Conservation (phyloP, 1,140 invertebrate species). For the Sycophaga agraensis region DNA sequence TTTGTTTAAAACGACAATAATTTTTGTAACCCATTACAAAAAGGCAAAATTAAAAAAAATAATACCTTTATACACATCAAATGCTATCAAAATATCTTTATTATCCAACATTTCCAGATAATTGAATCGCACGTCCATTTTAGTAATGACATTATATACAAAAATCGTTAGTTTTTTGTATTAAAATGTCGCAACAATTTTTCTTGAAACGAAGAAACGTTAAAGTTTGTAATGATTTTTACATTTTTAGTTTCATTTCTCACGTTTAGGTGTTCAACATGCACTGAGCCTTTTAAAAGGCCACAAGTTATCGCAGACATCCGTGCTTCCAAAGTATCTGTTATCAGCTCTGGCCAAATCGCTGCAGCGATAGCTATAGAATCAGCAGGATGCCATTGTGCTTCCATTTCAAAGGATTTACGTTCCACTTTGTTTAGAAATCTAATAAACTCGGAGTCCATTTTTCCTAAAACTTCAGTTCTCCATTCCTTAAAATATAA, state of each 20-base stretch:
- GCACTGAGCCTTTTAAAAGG: constrained; percentile 25
- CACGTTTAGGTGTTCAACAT: constrained; percentile 18
- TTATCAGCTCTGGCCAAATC: constrained; percentile 43
- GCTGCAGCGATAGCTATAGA: constrained; percentile 37
- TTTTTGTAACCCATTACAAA: too few relatives aligned
- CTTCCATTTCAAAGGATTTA: constrained; percentile 17
- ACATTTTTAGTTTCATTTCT: constrained; percentile 22
- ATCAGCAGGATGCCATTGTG: constrained; percentile 43
- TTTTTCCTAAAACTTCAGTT: constrained; percentile 41
- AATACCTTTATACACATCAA: too few relatives aligned
- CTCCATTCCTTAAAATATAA: constrained; percentile 50
- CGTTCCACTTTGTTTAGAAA: constrained; percentile 57
- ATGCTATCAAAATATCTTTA: too few relatives aligned
- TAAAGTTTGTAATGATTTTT: constrained; percentile 27
- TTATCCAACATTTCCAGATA: too few relatives aligned
- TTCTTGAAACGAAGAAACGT: constrained; percentile 7
- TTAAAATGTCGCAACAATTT: constrained; percentile 15
- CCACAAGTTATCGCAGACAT: constrained; percentile 23
- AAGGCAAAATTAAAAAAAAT: too few relatives aligned
- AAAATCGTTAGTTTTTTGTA: too few relatives aligned
- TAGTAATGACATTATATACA: too few relatives aligned
- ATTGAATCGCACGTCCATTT: too few relatives aligned
- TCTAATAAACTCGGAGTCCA: constrained; percentile 41
- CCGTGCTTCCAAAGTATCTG: constrained; percentile 23
- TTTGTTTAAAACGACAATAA: too few relatives aligned